These are phyloP conservation scores for Myiozetetes cayanensis DNA, from an alignment of 2,113 vertebrate genomes.

Conservation along the genomic window DNA sequence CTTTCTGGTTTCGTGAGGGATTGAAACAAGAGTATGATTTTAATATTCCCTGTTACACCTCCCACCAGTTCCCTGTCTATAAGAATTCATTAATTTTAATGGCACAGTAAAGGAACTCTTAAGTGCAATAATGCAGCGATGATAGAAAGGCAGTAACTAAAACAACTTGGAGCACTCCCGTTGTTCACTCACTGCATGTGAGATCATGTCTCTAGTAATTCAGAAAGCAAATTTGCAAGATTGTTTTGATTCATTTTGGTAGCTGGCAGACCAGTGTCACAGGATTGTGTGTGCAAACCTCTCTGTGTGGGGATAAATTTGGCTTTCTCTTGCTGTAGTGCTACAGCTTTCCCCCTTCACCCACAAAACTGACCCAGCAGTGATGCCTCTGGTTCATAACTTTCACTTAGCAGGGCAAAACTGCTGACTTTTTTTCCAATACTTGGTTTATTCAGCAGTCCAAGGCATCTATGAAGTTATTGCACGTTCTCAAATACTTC, in stretches of 20 bases:
- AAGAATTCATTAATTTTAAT: constrained; percentile 44
- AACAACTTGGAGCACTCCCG: neutral
- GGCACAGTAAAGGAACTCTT: neutral
- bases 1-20: neutral
- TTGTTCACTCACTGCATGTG: neutral
- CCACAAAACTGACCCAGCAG: neutral
- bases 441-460: neutral
- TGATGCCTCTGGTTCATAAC: neutral
- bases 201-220: neutral
- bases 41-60: neutral
- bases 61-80: constrained; percentile 2
- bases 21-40: neutral
- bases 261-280: neutral
- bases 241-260: neutral
- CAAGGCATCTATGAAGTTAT: neutral
- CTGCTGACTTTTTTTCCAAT: neutral
- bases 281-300: neutral
- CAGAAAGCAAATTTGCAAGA: neutral
- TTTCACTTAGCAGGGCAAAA: neutral
- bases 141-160: neutral
- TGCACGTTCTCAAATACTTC: neutral
- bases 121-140: neutral
- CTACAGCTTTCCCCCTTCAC: rapidly evolving
- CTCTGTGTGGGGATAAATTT: neutral
- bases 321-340: neutral